These are phyloP conservation scores for Apotomis capreana DNA, from an alignment of 2,888 invertebrate species.

Conservation along the genomic window DNA sequence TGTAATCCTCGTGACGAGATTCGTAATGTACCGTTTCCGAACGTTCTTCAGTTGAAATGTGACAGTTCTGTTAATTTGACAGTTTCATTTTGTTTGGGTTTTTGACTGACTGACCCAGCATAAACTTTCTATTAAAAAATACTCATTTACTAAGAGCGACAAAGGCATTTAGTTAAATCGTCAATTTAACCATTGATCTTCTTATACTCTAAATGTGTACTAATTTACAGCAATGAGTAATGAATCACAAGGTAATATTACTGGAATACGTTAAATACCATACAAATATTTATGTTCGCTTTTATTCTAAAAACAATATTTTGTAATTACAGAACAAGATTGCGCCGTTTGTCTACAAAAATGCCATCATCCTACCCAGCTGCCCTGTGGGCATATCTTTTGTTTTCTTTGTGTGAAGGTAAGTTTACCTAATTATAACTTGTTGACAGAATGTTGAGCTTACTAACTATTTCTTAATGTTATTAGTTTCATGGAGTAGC, in stretches of 20 bases:
- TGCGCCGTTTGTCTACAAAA: slow-evolving; percentile 97
- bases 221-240: slow-evolving; percentile 27
- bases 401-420: slow-evolving; percentile 97
- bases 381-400: slow-evolving; percentile 97
- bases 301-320: slow-evolving; percentile 1
- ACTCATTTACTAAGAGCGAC: not conserved
- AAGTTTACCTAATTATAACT: slow-evolving; percentile 46
- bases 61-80: not conserved
- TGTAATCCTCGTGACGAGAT: not conserved
- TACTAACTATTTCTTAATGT: no score
- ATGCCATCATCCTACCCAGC: slow-evolving; percentile 94
- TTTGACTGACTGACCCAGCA: slow-evolving; percentile 1
- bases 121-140: slow-evolving; percentile 6
- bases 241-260: slow-evolving; percentile 24
- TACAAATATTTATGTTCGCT: not conserved
- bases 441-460: no score
- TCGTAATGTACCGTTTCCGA: not conserved
- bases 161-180: not conserved
- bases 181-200: not conserved
- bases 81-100: slow-evolving; percentile 6
- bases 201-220: slow-evolving; percentile 9
- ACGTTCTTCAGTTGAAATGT: not conserved
- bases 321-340: slow-evolving; percentile 77
- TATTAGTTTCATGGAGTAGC: no score
- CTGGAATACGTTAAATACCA: not conserved